Evolutionary conservation across 1,140 invertebrate species (phyloP), one percentile per base, ranked within the genome.

Genomic region (Plutomurus gul): DNA sequence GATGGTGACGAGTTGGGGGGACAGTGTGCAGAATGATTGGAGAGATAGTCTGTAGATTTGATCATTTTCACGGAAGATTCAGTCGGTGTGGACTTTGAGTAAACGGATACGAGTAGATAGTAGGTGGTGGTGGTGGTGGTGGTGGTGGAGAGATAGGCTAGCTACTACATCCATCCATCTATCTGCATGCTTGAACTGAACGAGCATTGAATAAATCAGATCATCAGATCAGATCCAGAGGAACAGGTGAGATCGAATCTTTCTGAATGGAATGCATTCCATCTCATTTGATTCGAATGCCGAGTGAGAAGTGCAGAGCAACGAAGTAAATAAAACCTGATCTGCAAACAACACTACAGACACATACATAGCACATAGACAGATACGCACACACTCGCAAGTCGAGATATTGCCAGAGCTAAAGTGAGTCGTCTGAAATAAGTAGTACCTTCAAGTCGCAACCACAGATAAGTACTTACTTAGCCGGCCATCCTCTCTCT

Each of bases 171-270:
- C n/a, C n/a, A n/a, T n/a, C n/a, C n/a, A n/a, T n/a, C n/a, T n/a
- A n/a, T n/a, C n/a, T n/a, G n/a, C n/a, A 60, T 65, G 27, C 36
- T 25, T 30, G 36, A 33, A 65, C 56, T n/a, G 27, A 65, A 65
- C 56, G 56, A 27, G 56, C 56, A 33, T 65, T 65, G 56, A 65
- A 65, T 65, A 65, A 65, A 65, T 65, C 56, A 65, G 56, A 65
- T 65, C n/a, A n/a, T n/a, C 56, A 49, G 11, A 18, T 18, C 8
- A 20, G 18, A n/a, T n/a, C 7, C 11, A 33, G 56, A 33, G 27
- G 13, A 33, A 33, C 13, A 65, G 56, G 13, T 16, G 33, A 65
- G 56, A 65, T 65, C 56, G 13, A 33, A 65, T 65, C 56, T 8
- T 60, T 60, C 16, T 25, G 27, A 36, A 33, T n/a, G 11, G 16